Evolutionary conservation across 2,888 invertebrate species (phyloP), one percentile per base, ranked within the genome.

Genomic region (Fragum sueziense): DNA sequence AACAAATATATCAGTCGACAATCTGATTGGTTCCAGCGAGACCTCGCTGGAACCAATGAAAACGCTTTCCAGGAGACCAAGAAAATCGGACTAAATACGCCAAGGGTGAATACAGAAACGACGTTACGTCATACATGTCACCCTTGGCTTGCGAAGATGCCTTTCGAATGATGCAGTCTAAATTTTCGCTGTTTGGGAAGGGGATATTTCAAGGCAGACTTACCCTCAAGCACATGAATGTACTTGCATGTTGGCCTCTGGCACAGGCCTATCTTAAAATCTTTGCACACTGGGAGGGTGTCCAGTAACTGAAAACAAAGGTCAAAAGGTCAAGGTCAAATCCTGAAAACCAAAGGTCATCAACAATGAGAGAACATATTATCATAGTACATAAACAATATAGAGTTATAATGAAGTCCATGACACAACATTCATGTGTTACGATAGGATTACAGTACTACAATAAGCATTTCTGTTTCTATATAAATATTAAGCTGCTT

Each of bases 211-310:
- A 37, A 37, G 6, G 37, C 6, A 37, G 37, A 94, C 95, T 95
- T 94, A 98, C 98, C 97, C 96, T 97, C 97, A 95, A 97, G 96
- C 95, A 98, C 96, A 96, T 98, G 98, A 95, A 98, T 97, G 95
- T 97, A 97, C 96, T 97, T 97, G 97, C 98, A 98, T 96, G 97
- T 97, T 85, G 94, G 93, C 96, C 97, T 96, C 95, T 89, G 96
- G 96, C 97, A 97, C 95, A 97, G 96, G 95, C 97, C 97, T 95
- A 97, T 96, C 96, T 97, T 98, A 98, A 98, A 98, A 98, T 97
- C 98, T 97, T 97, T 98, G 98, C 97, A 98, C 96, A 97, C 98
- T 97, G 96, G 98, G 97, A 97, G 98, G 97, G 97, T 98, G 98
- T 97, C 98, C 98, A 97, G 98, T 97, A 98, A 98, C 98, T 98